Evolutionary conservation across 2,113 vertebrate species (phyloP), one percentile per base, ranked within the genome.

Genomic region (Pteruthius melanotis): DNA sequence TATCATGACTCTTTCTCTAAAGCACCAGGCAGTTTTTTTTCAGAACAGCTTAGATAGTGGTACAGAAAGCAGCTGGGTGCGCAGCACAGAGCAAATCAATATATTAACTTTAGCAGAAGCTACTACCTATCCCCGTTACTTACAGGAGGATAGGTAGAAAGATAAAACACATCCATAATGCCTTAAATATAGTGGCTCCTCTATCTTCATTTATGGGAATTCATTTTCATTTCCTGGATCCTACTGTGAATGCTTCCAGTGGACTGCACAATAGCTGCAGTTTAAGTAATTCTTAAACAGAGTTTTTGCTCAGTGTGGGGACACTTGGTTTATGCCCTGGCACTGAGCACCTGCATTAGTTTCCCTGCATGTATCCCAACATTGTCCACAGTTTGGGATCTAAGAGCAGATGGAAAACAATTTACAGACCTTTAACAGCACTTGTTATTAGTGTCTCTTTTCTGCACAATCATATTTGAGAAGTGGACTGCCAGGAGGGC

Each of bases 221-320:
- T 97, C 28, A 97, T 97, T 97, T 97, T 96, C 72, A 93, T 97
- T 96, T 94, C 45, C 89, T 92, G 44, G 70, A 96, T 93, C 85
- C 95, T 60, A 40, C 79, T 83, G 47, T 68, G 87, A 91, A 49
- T 28, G 40, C 13, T 83, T 90, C 82, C 83, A 93, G 40, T 5
- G 27, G 71, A 52, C 50, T 70, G 54, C 39, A 56, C 54, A 66
- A 66, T 3, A 83, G 35, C 54, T 87, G 35, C 14, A 35, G 33
- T 50, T 89, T 53, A 89, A 94, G 72, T 35, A 86, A 39, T 70
- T 63, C 54, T 80, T 63, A 80, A 79, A 59, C 49, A 26, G 39
- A 77, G 18, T 2, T 61, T 54, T 44, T 86, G 54, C 52, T 86
- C n/a, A 10, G 4, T 3, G 7, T 35, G 30, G 28, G 30, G 56